A percentile compares a stretch with the other conserved stretches of the same genome.
These are phyloP conservation scores for Caenorhabditis virilis DNA, from an alignment of 2,888 invertebrate species.

Conservation along the genomic window DNA sequence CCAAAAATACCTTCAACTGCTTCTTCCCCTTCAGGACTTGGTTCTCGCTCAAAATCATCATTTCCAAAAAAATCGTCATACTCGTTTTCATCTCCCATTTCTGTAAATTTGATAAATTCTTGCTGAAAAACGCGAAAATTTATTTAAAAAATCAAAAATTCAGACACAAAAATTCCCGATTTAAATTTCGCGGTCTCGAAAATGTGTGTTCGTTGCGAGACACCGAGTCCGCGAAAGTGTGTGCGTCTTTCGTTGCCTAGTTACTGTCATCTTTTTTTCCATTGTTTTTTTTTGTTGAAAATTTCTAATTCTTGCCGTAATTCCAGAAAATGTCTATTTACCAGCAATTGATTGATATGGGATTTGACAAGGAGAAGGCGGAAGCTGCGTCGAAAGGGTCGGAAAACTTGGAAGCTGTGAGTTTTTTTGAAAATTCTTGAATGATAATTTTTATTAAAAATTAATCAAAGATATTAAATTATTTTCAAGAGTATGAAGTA, in stretches of 20 bases:
- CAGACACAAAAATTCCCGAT: background rate
- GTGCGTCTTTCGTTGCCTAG: conserved; percentile 19
- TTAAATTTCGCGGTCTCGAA: conserved; percentile 13
- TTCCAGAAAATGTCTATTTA: conserved; percentile 25
- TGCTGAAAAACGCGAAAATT: background rate
- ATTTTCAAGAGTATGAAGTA: too few relatives aligned
- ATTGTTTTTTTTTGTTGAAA: too few relatives aligned
- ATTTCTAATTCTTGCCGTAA: background rate
- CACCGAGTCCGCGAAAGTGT: background rate
- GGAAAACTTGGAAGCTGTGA: conserved; percentile 11
- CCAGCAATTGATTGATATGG: conserved; percentile 47
- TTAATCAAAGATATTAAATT: too few relatives aligned
- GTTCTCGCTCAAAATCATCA: conserved; percentile 42
- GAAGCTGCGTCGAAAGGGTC: conserved; percentile 19
- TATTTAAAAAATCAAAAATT: background rate
- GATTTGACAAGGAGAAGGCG: conserved; percentile 35
- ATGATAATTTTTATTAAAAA: too few relatives aligned
- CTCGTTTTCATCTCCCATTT: conserved; percentile 43
- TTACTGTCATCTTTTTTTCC: too few relatives aligned
- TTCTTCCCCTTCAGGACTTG: conserved; percentile 33
- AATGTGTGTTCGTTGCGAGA: conserved; percentile 11
- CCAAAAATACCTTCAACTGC: conserved; percentile 20
- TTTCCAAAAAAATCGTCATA: conserved; percentile 47
- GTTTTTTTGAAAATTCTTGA: background rate
- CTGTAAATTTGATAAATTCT: background rate